Percentiles rank a stretch among this genome's conserved stretches.
phyloP scores from a whole-genome alignment of 2,888 invertebrate genomes.

The Dasypolia templi region DNA sequence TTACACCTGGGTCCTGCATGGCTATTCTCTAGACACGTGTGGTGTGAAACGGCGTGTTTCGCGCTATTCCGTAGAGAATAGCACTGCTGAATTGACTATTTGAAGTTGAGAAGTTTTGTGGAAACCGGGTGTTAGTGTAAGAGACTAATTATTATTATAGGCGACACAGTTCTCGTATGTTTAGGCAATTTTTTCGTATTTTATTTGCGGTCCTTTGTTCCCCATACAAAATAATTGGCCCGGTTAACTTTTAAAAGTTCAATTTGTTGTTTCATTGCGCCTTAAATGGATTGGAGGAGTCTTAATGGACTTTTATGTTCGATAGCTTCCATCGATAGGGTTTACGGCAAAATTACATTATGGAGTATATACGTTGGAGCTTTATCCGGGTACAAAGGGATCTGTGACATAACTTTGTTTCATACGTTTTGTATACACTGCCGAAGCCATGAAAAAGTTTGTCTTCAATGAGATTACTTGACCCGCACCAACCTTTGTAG shows the following conservation, averaged over 20 bases:
- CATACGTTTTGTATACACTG: slow-evolving; percentile 12
- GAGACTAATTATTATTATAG: too few relatives aligned
- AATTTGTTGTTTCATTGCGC: slow-evolving; percentile 34
- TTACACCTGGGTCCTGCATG: too few relatives aligned
- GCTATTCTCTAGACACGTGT: too few relatives aligned
- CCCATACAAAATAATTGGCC: background rate
- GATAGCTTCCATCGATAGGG: slow-evolving; percentile 41
- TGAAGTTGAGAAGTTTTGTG: too few relatives aligned
- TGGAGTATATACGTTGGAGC: slow-evolving; percentile 15
- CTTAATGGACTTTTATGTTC: slow-evolving; percentile 51
- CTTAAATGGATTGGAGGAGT: slow-evolving; percentile 43
- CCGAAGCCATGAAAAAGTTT: background rate
- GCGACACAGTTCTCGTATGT: background rate
- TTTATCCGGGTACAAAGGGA: slow-evolving; percentile 36
- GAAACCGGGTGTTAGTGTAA: too few relatives aligned
- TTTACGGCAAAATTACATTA: slow-evolving; percentile 68
- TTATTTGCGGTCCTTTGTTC: background rate
- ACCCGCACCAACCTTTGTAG: too few relatives aligned
- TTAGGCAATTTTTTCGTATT: background rate
- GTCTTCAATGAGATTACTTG: background rate
- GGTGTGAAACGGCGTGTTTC: too few relatives aligned
- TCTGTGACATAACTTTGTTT: slow-evolving; percentile 21
- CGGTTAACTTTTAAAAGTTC: slow-evolving; percentile 4
- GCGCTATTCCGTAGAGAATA: too few relatives aligned
- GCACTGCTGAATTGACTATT: too few relatives aligned